These are phyloP conservation scores for Botia kubotai DNA, from an alignment of 2,797 vertebrate genomes.

Conservation along the genomic window DNA sequence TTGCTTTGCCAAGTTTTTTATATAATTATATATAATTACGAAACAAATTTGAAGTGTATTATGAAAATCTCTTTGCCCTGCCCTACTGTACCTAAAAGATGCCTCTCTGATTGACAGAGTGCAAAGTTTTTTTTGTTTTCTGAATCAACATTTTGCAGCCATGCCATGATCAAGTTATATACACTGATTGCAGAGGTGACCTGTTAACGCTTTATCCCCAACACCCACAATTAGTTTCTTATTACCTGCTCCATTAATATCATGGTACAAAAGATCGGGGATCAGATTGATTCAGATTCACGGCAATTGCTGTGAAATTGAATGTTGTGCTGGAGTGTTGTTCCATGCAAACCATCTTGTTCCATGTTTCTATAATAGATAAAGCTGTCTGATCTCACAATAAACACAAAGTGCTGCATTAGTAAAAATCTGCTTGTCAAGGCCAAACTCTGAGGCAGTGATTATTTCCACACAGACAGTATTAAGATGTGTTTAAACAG, in stretches of 20 bases:
- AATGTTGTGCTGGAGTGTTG: not conserved
- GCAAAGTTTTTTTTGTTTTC: constrained; percentile 54
- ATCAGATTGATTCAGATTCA: not conserved
- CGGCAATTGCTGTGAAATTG: not conserved
- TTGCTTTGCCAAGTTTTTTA: too few relatives aligned
- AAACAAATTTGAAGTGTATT: too few relatives aligned
- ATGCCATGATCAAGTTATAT: constrained; percentile 50
- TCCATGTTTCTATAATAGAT: not conserved
- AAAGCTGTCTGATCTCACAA: not conserved
- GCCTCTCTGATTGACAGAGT: constrained; percentile 34
- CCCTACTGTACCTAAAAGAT: too few relatives aligned
- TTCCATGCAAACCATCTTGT: not conserved
- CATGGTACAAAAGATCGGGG: not conserved
- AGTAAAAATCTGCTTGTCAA: not conserved
- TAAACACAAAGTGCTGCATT: not conserved
- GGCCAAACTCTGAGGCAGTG: not conserved
- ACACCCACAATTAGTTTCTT: constrained; percentile 39
- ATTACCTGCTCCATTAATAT: constrained; percentile 2
- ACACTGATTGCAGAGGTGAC: constrained; percentile 45
- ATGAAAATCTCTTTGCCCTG: not conserved
- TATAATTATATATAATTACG: too few relatives aligned
- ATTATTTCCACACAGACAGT: constrained; percentile 17
- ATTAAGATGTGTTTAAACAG: constrained; percentile 29
- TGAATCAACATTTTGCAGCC: constrained; percentile 51
- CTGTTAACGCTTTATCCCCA: constrained; percentile 50